phyloP scores from a whole-genome alignment of 1,140 invertebrate species.

The Brachionus rotundiformis region DNA sequence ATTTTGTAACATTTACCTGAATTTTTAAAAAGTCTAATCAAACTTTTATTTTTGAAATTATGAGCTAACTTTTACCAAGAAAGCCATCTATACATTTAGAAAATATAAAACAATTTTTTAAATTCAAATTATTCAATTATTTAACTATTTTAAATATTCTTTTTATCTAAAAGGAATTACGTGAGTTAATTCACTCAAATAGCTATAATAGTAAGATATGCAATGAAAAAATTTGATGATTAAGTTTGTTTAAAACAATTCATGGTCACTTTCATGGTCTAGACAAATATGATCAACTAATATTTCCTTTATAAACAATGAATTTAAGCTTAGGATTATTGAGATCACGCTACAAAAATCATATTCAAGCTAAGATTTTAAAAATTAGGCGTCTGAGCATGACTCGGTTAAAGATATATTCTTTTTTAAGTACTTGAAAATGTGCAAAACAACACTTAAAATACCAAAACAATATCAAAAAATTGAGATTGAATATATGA shows the following conservation, averaged over 20 bases:
- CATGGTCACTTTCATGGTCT: slow-evolving; percentile 10
- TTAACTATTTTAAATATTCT: no score
- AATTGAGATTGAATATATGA: background rate
- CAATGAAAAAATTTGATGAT: no score
- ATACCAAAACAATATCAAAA: background rate
- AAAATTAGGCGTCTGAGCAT: background rate
- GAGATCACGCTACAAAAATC: background rate
- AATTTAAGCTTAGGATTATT: background rate
- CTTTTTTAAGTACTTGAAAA: background rate
- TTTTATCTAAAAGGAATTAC: no score
- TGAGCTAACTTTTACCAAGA: background rate
- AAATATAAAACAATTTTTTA: no score
- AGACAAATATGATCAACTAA: background rate
- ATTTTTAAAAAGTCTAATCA: background rate
- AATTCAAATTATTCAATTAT: no score
- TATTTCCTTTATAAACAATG: background rate
- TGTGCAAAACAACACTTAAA: background rate
- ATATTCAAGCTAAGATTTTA: background rate
- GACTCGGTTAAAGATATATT: background rate
- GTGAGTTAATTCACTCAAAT: no score
- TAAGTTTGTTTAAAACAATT: no score
- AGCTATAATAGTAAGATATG: no score
- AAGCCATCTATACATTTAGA: no score
- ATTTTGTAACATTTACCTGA: background rate
- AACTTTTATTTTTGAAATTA: background rate